Conservation (phyloP, 2,888 invertebrate species). For the Pogonocherus hispidulus region DNA sequence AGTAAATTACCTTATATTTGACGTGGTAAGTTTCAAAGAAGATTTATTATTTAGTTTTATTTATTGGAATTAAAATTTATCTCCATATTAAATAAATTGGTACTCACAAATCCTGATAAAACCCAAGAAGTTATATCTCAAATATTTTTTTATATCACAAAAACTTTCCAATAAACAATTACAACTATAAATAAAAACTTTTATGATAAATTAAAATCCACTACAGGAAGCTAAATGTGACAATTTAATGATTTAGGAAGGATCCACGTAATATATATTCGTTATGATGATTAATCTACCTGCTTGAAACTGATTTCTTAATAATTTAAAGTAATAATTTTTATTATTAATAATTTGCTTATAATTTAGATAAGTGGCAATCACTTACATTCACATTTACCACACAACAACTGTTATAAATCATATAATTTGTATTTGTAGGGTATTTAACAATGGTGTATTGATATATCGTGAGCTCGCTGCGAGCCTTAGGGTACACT, state of each 20-base stretch:
- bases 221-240: slow-evolving; percentile 1
- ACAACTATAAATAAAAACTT: neutral
- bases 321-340: slow-evolving; percentile 10
- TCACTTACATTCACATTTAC: slow-evolving; percentile 33
- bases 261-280: neutral
- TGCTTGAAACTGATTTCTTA: slow-evolving; percentile 5
- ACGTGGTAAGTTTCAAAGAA: too few species aligned
- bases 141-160: too few species aligned
- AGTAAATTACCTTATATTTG: too few species aligned
- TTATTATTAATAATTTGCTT: slow-evolving; percentile 31
- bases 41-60: too few species aligned
- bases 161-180: too few species aligned
- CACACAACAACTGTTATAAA: slow-evolving; percentile 30
- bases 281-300: slow-evolving; percentile 14
- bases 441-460: slow-evolving; percentile 45
- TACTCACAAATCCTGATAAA: too few species aligned
- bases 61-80: too few species aligned
- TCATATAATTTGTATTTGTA: slow-evolving; percentile 45
- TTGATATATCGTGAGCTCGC: slow-evolving; percentile 44
- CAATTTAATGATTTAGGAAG: neutral
- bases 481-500: slow-evolving; percentile 46
- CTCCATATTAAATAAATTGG: too few species aligned
- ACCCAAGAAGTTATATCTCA: too few species aligned
- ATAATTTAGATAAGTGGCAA: slow-evolving; percentile 36
- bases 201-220: neutral